Conservation (phyloP, 2,797 vertebrate species). For the Coregonus sp. region DNA sequence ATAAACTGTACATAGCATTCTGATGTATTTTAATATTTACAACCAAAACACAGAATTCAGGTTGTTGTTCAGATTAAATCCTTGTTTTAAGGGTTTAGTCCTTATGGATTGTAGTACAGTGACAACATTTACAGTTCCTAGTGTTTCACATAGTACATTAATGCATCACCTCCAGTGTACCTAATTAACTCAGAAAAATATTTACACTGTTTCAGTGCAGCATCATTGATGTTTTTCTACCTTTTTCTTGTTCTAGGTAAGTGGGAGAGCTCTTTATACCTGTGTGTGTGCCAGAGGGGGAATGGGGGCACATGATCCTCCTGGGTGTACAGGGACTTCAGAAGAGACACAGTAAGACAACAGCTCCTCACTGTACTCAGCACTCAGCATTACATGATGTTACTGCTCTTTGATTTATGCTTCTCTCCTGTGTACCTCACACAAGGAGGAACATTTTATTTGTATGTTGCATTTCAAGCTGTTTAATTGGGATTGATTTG, state of each 20-base stretch:
- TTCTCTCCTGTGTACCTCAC: not conserved
- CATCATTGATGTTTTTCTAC: conserved; percentile 9
- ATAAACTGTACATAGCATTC: not conserved
- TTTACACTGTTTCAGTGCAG: conserved; percentile 1
- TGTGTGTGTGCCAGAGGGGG: conserved; percentile 4
- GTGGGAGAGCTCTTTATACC: conserved; percentile 10
- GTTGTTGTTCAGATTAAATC: not conserved
- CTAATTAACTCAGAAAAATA: conserved; percentile 5
- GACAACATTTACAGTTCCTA: not conserved
- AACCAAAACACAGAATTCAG: too few species aligned
- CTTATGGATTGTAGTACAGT: not conserved
- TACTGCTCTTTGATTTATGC: not conserved
- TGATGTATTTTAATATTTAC: not conserved
- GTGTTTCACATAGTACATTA: not conserved
- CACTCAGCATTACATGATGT: not conserved
- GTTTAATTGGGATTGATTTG: not conserved
- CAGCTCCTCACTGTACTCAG: not conserved
- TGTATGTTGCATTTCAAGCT: not conserved
- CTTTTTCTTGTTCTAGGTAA: conserved; percentile 28
- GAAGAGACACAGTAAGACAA: conserved; percentile 26
- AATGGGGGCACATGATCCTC: not conserved
- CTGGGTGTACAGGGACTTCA: conserved; percentile 3
- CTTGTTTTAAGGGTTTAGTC: not conserved
- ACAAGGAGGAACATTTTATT: not conserved
- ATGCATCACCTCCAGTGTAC: not conserved